Base-by-base conservation (phyloP, 2,888 invertebrate species). In the Gandaritis pyraliata region DNA sequence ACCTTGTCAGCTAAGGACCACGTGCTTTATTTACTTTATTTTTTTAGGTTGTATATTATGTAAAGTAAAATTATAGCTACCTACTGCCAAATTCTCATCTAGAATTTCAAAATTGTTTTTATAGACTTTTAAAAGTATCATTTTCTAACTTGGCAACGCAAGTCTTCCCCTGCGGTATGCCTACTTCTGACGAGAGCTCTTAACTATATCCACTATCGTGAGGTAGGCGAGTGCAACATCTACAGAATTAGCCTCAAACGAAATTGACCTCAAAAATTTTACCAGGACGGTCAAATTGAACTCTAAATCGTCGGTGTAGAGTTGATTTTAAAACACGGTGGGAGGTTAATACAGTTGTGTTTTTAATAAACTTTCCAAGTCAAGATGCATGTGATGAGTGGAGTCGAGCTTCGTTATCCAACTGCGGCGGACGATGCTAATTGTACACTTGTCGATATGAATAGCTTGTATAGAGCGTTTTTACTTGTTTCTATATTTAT, bases 401-500 rank as follows among this genome's bases (percentile, higher is more conserved):
- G 78, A 80, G 80, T 78, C 77, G 79, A 71, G 81, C 86, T 87
- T 87, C 87, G 87, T 87, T 87, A 87, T 86, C 77, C 80, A 74
- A 76, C 77, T 81, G 78, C 75, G 74, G 75, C 70, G 80, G 80
- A 82, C 80, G 80, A 81, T 74, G 83, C 85, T 87, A 87, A 87
- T 87, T 87, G 86, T 84, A 78, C 72, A 78, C 85, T 86, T 74
- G 77, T 77, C 75, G 71, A 73, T 75, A 75, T 73, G 75, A 78
- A 77, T 69, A 72, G 71, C 69, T 69, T 62, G 68, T 69, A 66
- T 65, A 48, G 13, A 30, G 33, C 30, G 53, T 59, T 58, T 49
- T 54, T 15, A 38, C 36, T 36, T 23, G 53, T 68, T 61, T 69
- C 65, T 71, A 65, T 51, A 65, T 60, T 65, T 62, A 43, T 15